phyloP scores from a whole-genome alignment of 2,888 invertebrate genomes.

The Perdita meconis region DNA sequence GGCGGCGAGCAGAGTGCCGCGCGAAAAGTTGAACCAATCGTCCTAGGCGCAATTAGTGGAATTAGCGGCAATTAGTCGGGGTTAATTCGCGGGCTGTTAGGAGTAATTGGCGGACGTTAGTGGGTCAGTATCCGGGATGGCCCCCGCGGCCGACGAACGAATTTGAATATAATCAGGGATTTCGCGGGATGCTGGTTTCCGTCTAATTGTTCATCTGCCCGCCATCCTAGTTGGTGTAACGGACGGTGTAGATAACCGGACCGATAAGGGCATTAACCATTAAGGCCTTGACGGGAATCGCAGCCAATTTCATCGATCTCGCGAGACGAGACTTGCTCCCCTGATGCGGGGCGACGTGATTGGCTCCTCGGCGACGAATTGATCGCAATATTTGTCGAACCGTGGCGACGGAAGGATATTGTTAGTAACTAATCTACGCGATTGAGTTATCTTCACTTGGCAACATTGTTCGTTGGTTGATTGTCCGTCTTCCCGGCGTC shows the following conservation, averaged over 20 bases:
- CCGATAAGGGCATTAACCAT: conserved; percentile 1
- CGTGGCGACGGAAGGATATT: too few relatives aligned
- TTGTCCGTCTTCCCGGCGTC: too few relatives aligned
- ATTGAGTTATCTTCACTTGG: too few relatives aligned
- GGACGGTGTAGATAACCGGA: conserved; percentile 8
- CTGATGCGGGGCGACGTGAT: too few relatives aligned
- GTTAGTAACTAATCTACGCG: too few relatives aligned
- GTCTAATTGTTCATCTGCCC: conserved; percentile 52
- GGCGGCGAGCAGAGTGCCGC: conserved; percentile 46
- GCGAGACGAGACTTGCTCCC: too few relatives aligned
- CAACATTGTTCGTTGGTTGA: too few relatives aligned
- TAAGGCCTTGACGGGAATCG: not conserved
- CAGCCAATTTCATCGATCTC: not conserved
- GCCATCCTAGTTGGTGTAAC: conserved; percentile 2
- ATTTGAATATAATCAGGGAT: conserved; percentile 68
- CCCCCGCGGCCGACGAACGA: conserved; percentile 61
- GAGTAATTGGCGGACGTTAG: conserved; percentile 78
- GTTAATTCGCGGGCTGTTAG: conserved; percentile 80
- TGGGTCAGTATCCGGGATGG: conserved; percentile 73
- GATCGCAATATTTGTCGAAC: too few relatives aligned
- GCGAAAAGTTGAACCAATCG: conserved; percentile 80
- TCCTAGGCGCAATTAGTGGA: conserved; percentile 77
- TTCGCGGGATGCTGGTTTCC: conserved; percentile 39
- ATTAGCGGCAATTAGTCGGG: conserved; percentile 80
- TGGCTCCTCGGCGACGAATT: too few relatives aligned